Conservation (phyloP, 2,797 vertebrate species). For the Gobionotothen gibberifrons region DNA sequence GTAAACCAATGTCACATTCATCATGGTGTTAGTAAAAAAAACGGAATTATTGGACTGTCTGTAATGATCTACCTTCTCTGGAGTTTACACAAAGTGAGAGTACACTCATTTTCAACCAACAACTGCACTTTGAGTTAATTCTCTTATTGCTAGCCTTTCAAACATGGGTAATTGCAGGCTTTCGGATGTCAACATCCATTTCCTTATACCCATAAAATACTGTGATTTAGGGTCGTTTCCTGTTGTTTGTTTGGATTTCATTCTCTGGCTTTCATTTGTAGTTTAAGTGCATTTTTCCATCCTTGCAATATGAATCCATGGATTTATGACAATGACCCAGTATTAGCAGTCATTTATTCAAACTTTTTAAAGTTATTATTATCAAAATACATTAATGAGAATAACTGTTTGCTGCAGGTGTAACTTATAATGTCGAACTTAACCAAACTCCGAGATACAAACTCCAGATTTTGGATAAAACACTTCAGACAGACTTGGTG, state of each 20-base stretch:
- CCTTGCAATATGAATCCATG: neutral
- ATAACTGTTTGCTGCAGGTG: neutral
- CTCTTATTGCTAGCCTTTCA: conserved; percentile 28
- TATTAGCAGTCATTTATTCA: neutral
- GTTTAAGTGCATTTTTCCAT: conserved; percentile 4
- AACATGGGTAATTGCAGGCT: conserved; percentile 55
- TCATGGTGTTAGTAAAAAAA: neutral
- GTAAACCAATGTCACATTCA: conserved; percentile 32
- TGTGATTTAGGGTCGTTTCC: conserved; percentile 60
- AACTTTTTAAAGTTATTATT: neutral
- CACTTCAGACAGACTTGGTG: neutral
- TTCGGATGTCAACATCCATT: conserved; percentile 66
- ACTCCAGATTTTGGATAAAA: conserved; percentile 11
- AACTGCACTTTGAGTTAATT: conserved; percentile 10
- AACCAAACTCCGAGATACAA: conserved; percentile 1
- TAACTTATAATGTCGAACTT: neutral
- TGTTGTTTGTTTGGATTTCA: conserved; percentile 52
- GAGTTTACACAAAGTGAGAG: conserved; percentile 8
- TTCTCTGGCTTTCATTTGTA: conserved; percentile 47
- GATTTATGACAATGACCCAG: neutral
- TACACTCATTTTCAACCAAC: conserved; percentile 6
- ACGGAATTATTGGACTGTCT: neutral
- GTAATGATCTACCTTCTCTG: conserved; percentile 7
- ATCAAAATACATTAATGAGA: neutral
- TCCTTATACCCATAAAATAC: conserved; percentile 49